A percentile compares a stretch with the other conserved stretches of the same genome.
phyloP scores from a whole-genome alignment of 1,140 invertebrate species.

The Drosophila navojoa region DNA sequence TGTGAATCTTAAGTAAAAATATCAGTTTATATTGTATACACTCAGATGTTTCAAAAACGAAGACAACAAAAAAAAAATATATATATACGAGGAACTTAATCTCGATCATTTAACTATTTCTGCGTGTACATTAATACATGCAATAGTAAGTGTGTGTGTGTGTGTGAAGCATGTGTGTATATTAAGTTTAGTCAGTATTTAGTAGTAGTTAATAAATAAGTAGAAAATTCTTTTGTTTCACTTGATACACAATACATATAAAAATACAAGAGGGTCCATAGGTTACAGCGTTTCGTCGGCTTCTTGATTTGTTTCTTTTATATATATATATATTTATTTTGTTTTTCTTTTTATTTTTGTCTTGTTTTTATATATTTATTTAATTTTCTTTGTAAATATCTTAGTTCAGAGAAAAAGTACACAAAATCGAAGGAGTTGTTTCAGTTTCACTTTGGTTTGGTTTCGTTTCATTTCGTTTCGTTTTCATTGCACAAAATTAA shows the following conservation, averaged over 20 bases:
- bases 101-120: not conserved
- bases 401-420: constrained; percentile 18
- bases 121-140: not conserved
- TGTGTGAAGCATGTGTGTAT: constrained; percentile 41
- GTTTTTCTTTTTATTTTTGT: constrained; percentile 1
- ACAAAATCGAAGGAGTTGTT: constrained; percentile 28
- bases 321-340: constrained; percentile 5
- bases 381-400: not conserved
- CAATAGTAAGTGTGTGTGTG: not conserved
- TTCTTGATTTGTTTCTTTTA: constrained; percentile 11
- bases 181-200: constrained; percentile 17
- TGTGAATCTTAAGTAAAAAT: constrained; percentile 35
- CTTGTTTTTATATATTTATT: constrained; percentile 1
- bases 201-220: constrained; percentile 63
- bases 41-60: constrained; percentile 34
- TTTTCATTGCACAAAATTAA: constrained; percentile 41
- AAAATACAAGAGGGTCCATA: constrained; percentile 80
- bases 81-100: constrained; percentile 7
- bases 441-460: constrained; percentile 20
- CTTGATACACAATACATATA: constrained; percentile 57
- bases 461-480: constrained; percentile 6
- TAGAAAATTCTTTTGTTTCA: constrained; percentile 67
- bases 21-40: constrained; percentile 48
- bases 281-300: constrained; percentile 53
- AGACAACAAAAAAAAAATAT: constrained; percentile 18